Evolutionary conservation across 2,797 vertebrate species (phyloP).

Genomic region (Diplodus sargus): DNA sequence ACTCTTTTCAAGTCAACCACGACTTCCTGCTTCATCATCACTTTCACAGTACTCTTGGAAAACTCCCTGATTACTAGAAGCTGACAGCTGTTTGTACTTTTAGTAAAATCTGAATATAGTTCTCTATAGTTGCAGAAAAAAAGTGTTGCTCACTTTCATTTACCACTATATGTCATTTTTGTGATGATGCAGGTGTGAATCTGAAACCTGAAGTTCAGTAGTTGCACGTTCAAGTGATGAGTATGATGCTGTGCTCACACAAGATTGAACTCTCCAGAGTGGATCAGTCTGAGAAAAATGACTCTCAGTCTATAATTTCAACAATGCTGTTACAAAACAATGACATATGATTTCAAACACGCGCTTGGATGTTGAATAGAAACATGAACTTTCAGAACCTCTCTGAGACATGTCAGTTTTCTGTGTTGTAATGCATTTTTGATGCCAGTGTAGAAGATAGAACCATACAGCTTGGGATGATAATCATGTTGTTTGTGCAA

Average conservation of each 20-base stretch:
- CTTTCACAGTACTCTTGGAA: constrained; percentile 52
- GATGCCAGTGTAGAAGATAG: neutral
- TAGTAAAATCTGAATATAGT: neutral
- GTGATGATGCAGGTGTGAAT: neutral
- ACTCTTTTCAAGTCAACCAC: neutral
- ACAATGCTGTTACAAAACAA: constrained; percentile 8
- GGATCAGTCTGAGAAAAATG: constrained; percentile 8
- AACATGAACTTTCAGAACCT: neutral
- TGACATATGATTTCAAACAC: neutral
- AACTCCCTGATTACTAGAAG: constrained; percentile 10
- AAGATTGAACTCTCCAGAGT: neutral
- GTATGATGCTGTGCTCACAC: neutral
- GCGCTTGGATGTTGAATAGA: neutral
- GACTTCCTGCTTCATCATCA: constrained; percentile 16
- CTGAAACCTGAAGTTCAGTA: neutral
- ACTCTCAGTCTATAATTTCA: constrained; percentile 18
- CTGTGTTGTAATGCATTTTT: neutral
- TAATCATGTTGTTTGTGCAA: neutral
- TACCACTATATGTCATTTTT: constrained; percentile 25
- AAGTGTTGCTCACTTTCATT: constrained; percentile 9
- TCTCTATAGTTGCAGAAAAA: neutral
- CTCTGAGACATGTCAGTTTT: neutral
- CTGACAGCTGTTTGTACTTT: neutral
- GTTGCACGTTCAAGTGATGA: neutral
- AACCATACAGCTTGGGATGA: neutral